phyloP scores from a whole-genome alignment of 2,113 vertebrate species.

The Pygoscelis adeliae region DNA sequence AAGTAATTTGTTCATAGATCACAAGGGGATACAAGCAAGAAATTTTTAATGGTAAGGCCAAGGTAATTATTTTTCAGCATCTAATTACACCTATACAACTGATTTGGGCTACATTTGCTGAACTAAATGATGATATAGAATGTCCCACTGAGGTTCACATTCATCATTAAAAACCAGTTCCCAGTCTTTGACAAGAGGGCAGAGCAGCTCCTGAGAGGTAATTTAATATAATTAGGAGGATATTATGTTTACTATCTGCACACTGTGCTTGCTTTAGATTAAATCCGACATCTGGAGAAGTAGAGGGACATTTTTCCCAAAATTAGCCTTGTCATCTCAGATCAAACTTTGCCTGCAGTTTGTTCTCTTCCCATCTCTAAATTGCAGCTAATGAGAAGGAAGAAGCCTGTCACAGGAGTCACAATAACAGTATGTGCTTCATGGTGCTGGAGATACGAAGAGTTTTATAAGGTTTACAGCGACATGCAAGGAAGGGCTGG shows the following conservation, averaged over 20 bases:
- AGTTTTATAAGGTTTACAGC: background rate
- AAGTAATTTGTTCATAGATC: slow-evolving; percentile 81
- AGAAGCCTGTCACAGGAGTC: background rate
- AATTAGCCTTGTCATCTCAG: slow-evolving; percentile 36
- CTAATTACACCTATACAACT: slow-evolving; percentile 75
- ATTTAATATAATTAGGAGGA: slow-evolving; percentile 60
- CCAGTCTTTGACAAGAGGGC: slow-evolving; percentile 54
- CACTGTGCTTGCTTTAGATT: slow-evolving; percentile 28
- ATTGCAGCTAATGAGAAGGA: slow-evolving; percentile 32
- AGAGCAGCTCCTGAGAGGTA: slow-evolving; percentile 55
- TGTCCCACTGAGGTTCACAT: slow-evolving; percentile 36
- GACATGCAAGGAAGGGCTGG: fast-evolving
- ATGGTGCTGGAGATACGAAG: background rate
- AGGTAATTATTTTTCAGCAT: slow-evolving; percentile 78
- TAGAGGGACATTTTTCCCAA: slow-evolving; percentile 8
- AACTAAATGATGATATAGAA: slow-evolving; percentile 54
- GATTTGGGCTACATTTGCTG: slow-evolving; percentile 27
- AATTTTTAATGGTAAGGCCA: slow-evolving; percentile 63
- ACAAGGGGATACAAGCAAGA: slow-evolving; percentile 66
- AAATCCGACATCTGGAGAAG: slow-evolving; percentile 12
- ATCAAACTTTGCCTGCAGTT: slow-evolving; percentile 18
- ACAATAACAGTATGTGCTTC: background rate
- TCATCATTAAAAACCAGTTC: slow-evolving; percentile 49
- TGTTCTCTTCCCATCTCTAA: background rate
- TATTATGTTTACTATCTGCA: slow-evolving; percentile 65